phyloP scores from a whole-genome alignment of 1,140 invertebrate genomes.

The Zaprionus gabonicus region DNA sequence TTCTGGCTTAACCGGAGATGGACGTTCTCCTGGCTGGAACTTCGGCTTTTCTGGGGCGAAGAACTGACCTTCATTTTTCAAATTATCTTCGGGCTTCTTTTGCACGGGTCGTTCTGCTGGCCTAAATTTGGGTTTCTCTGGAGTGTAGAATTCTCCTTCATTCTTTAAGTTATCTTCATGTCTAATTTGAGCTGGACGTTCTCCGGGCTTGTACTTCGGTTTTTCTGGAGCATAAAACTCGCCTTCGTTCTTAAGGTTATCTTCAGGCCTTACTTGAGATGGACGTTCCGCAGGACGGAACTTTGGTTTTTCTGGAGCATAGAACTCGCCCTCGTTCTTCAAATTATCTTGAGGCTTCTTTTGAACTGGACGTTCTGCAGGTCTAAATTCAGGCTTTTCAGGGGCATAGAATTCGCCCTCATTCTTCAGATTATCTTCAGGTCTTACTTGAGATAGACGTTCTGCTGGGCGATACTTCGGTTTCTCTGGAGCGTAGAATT shows the following conservation, averaged over 20 bases:
- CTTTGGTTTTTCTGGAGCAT: constrained; percentile 74
- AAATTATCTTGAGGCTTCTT: constrained; percentile 81
- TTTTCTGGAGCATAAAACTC: constrained; percentile 42
- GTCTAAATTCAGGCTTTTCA: constrained; percentile 79
- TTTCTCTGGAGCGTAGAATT: constrained; percentile 80
- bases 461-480: constrained; percentile 66
- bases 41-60: constrained; percentile 75
- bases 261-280: constrained; percentile 84
- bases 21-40: constrained; percentile 75
- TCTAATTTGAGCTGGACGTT: constrained; percentile 63
- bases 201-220: constrained; percentile 82
- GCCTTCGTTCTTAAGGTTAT: constrained; percentile 85
- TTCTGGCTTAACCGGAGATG: constrained; percentile 80
- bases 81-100: constrained; percentile 87
- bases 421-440: constrained; percentile 88
- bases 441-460: constrained; percentile 74
- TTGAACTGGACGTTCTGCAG: constrained; percentile 70
- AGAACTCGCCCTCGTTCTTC: constrained; percentile 87
- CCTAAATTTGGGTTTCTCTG: constrained; percentile 81
- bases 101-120: constrained; percentile 86
- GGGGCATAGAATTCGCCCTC: constrained; percentile 87
- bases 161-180: constrained; percentile 45
- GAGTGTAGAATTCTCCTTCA: constrained; percentile 55
- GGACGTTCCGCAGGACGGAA: constrained; percentile 76
- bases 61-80: constrained; percentile 85